phyloP scores from a whole-genome alignment of 2,113 vertebrate species.

The Leptobrachium ailaonicum region DNA sequence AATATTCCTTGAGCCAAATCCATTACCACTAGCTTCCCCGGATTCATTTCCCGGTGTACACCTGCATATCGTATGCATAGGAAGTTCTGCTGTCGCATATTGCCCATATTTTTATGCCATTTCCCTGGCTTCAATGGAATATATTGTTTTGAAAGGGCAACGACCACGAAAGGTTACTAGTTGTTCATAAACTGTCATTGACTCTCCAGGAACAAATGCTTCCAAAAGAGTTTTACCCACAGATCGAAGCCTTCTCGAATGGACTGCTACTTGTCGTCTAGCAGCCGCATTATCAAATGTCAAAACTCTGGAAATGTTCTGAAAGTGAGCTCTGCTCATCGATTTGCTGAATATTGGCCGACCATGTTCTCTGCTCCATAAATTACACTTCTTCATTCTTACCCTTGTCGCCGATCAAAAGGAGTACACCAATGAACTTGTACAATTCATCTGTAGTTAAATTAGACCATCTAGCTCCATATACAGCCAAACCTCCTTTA shows the following conservation, averaged over 20 bases:
- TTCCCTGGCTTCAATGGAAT: not conserved
- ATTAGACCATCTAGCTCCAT: not conserved
- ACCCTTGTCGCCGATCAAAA: not conserved
- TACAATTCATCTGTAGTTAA: not conserved
- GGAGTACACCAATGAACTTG: not conserved
- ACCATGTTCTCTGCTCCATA: too few relatives aligned
- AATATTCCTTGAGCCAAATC: too few relatives aligned
- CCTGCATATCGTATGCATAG: not conserved
- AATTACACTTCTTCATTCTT: not conserved
- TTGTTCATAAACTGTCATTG: not conserved
- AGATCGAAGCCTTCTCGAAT: too few relatives aligned
- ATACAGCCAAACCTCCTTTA: not conserved
- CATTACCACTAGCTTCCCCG: not conserved
- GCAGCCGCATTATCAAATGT: too few relatives aligned
- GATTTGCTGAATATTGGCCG: too few relatives aligned
- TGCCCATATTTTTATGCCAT: not conserved
- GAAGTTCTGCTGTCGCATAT: not conserved
- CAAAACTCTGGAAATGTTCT: too few relatives aligned
- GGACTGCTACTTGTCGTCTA: too few relatives aligned
- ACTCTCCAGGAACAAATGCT: too few relatives aligned
- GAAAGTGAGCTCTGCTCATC: too few relatives aligned
- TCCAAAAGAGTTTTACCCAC: too few relatives aligned
- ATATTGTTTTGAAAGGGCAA: not conserved
- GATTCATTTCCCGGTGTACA: not conserved
- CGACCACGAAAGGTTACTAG: not conserved